phyloP scores from a whole-genome alignment of 1,140 invertebrate species.

The Acromyrmex charruanus region DNA sequence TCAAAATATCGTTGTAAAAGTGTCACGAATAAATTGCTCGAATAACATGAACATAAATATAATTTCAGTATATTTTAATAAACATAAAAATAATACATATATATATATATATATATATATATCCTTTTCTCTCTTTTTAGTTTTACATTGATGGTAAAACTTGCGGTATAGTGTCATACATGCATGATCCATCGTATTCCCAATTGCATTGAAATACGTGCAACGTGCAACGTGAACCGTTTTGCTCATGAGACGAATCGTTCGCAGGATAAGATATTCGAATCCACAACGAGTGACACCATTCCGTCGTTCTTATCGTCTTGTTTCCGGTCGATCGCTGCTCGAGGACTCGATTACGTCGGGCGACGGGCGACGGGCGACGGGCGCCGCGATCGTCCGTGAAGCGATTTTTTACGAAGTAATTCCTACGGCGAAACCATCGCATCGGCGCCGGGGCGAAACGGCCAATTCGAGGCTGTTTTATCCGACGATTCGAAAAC shows the following conservation, averaged over 20 bases:
- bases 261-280: slow-evolving; percentile 25
- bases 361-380: background rate
- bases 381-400: slow-evolving; percentile 37
- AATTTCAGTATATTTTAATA: background rate
- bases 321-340: slow-evolving; percentile 56
- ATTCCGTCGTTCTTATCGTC: slow-evolving; percentile 42
- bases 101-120: background rate
- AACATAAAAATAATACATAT: background rate
- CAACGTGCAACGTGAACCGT: background rate
- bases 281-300: slow-evolving; percentile 32
- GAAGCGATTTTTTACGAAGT: slow-evolving; percentile 56
- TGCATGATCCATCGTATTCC: background rate
- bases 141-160: background rate
- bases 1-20: background rate
- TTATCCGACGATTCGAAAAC: slow-evolving; percentile 58
- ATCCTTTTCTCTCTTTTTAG: background rate
- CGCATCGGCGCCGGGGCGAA: slow-evolving; percentile 46
- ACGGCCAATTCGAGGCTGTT: slow-evolving; percentile 61
- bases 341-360: slow-evolving; percentile 58
- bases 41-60: background rate
- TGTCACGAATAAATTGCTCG: background rate
- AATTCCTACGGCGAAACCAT: slow-evolving; percentile 55
- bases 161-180: background rate
- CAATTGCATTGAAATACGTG: background rate
- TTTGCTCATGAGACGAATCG: background rate